Base-by-base conservation (phyloP, 2,113 vertebrate genomes). In the Pica pica region DNA sequence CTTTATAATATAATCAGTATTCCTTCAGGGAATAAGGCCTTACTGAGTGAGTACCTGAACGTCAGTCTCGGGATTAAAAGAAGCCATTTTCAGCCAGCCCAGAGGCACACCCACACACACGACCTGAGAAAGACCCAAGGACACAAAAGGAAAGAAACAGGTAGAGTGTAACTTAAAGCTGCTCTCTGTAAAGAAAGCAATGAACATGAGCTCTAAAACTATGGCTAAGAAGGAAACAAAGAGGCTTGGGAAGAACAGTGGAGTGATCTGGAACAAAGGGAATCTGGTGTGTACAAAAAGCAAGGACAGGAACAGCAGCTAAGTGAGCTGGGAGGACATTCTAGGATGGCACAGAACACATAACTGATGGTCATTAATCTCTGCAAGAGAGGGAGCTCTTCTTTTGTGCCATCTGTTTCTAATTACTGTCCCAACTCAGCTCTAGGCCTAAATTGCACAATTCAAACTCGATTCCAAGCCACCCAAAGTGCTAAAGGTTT, bases 401-500 rank as follows among this genome's bases (percentile, higher is more conserved):
- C 71, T 93, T 88, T 41, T 69, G 44, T 55, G 28, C 75, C 85
- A 76, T 93, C 93, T 95, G 94, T 88, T 95, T 83, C 82, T 60
- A 77, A 83, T 95, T 90, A 83, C 56, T 52, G 64, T 71, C 92
- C 82, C 28, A 23, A 23, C 57, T 95, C 74, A 76, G 91, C 94
- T 87, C 84, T 73, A 68, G 70, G 87, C 70, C 74, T 78, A 71
- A 57, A 79, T 93, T 94, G 87, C 27, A 22, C 91, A 94, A 96
- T 87, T 91, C 53, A 57, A 89, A 84, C 73, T 93, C 10, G 0
- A 82, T 74, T 95, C 74, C 76, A 88, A 97, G 75, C 92, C 93
- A 93, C 90, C 82, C 96, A 67, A 93, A 86, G 47, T 76, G 68
- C 67, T 87, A 80, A 94, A 95, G 82, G 70, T 93, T 95, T 95